A percentile compares a stretch with the other conserved stretches of the same genome.
These are phyloP conservation scores for Leucophenga varia DNA, from an alignment of 1,140 invertebrate genomes.

Conservation along the genomic window DNA sequence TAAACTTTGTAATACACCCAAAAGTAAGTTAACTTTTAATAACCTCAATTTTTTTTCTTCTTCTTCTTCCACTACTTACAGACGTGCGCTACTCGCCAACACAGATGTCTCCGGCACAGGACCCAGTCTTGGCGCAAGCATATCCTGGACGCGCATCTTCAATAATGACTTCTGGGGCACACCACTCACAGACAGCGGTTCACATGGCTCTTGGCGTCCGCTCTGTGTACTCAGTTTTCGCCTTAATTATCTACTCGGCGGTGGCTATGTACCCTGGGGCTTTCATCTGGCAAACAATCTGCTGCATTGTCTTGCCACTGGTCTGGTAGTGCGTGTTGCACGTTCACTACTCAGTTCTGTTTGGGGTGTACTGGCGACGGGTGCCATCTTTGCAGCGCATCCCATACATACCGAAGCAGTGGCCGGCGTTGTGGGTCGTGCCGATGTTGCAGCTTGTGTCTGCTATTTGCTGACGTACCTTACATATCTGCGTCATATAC, in stretches of 20 bases:
- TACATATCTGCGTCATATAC: constrained; percentile 70
- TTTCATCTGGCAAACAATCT: constrained; percentile 90
- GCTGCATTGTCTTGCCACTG: constrained; percentile 79
- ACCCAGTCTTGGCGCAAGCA: neutral
- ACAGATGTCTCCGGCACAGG: constrained; percentile 75
- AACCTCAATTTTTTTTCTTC: no score
- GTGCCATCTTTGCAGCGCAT: constrained; percentile 90
- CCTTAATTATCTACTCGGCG: constrained; percentile 84
- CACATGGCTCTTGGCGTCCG: constrained; percentile 91
- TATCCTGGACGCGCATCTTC: constrained; percentile 71
- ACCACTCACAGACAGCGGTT: constrained; percentile 77
- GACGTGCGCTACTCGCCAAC: constrained; percentile 86
- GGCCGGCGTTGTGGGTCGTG: constrained; percentile 92
- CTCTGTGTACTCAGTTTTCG: constrained; percentile 90
- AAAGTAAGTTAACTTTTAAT: no score
- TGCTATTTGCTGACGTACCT: constrained; percentile 88
- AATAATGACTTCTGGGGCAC: constrained; percentile 93
- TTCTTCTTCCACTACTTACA: constrained; percentile 57
- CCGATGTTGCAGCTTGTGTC: constrained; percentile 88
- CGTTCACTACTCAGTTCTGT: constrained; percentile 65
- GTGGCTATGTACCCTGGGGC: constrained; percentile 84
- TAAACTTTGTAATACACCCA: no score
- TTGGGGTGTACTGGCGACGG: constrained; percentile 73
- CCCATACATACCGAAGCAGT: constrained; percentile 96
- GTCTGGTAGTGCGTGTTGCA: constrained; percentile 74